Conservation (phyloP, 2,888 invertebrate species). For the Cantharis flavilabris region DNA sequence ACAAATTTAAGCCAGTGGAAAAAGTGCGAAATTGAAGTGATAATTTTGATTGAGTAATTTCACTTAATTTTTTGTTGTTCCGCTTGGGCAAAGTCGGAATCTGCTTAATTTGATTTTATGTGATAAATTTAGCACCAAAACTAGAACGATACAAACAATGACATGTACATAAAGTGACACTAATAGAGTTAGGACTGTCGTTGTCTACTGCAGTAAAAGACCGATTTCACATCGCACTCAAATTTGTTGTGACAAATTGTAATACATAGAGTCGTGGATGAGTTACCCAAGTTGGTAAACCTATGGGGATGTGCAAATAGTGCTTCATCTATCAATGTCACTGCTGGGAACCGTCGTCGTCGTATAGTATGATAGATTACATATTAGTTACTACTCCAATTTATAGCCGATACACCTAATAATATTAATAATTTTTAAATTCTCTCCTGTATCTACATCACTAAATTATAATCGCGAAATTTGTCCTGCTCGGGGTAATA, state of each 20-base stretch:
- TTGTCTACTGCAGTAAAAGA: not conserved
- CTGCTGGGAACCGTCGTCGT: conserved; percentile 11
- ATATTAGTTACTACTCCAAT: conserved; percentile 11
- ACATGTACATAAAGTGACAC: not conserved
- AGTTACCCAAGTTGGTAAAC: conserved; percentile 21
- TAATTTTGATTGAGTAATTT: not conserved
- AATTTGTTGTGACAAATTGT: conserved; percentile 28
- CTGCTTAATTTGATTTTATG: not conserved
- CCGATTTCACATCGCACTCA: conserved; percentile 5
- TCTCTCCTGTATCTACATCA: not conserved
- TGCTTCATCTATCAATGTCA: conserved; percentile 20
- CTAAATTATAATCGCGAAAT: not conserved
- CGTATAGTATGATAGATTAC: conserved; percentile 19
- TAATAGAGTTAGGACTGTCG: conserved; percentile 4
- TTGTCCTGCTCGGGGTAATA: not conserved
- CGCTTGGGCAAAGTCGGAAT: not conserved
- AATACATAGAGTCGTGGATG: conserved; percentile 19
- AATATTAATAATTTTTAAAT: not conserved
- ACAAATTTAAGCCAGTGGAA: not conserved
- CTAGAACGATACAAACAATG: not conserved
- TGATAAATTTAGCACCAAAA: not conserved
- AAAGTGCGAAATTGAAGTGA: not conserved
- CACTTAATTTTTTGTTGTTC: not conserved
- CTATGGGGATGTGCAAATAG: conserved; percentile 19
- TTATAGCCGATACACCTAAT: not conserved